Conservation (phyloP, 2,113 vertebrate genomes). For the Acanthisitta chloris region DNA sequence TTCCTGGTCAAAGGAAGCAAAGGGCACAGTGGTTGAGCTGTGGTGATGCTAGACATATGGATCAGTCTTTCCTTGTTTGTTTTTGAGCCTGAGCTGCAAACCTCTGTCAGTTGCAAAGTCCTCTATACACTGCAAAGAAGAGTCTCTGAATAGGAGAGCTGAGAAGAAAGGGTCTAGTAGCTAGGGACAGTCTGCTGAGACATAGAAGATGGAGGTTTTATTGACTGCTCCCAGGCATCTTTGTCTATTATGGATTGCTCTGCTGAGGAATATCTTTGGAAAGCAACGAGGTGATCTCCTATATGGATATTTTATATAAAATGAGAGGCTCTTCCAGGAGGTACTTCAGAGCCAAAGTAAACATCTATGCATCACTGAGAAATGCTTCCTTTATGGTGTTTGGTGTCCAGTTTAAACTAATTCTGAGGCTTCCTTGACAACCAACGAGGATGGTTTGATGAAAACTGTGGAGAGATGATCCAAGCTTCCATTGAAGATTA, state of each 20-base stretch:
- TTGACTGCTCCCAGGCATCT: background rate
- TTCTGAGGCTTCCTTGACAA: background rate
- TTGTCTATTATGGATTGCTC: background rate
- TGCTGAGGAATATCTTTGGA: background rate
- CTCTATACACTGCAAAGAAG: background rate
- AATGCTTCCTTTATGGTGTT: background rate
- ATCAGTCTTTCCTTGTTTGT: background rate
- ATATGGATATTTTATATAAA: background rate
- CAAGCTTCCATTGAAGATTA: background rate
- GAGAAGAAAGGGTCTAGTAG: background rate
- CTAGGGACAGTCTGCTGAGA: background rate
- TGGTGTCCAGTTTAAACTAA: background rate
- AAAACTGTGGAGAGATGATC: background rate
- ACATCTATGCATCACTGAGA: background rate
- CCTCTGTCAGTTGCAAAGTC: background rate
- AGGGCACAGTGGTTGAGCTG: rapidly evolving
- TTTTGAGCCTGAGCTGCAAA: background rate
- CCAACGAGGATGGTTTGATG: background rate
- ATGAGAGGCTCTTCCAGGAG: background rate
- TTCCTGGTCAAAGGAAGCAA: background rate
- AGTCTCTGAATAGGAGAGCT: background rate
- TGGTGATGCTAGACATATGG: rapidly evolving
- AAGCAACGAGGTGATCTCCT: background rate
- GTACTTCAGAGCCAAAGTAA: background rate
- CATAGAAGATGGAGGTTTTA: background rate